A percentile compares a stretch with the other conserved stretches of the same genome.
Conservation (phyloP, 1,140 invertebrate species). For the Ceratina calcarata region DNA sequence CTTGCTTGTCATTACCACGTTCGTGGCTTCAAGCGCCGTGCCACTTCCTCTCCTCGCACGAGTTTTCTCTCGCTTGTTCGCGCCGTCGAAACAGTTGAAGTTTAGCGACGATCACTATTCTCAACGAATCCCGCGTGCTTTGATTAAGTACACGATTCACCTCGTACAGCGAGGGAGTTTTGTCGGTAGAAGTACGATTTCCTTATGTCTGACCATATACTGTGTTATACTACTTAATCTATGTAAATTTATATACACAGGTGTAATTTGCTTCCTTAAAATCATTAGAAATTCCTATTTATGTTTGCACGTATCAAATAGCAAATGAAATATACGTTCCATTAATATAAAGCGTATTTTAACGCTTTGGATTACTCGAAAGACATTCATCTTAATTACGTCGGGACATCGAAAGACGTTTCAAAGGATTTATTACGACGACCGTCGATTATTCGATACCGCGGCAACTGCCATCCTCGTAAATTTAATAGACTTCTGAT, state of each 20-base stretch:
- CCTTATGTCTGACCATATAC: neutral
- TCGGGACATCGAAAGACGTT: constrained; percentile 7
- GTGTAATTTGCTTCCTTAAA: no score
- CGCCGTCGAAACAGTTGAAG: constrained; percentile 1
- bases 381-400: constrained; percentile 41
- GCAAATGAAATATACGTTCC: no score
- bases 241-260: no score
- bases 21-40: constrained; percentile 51
- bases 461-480: no score
- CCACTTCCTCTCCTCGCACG: constrained; percentile 17
- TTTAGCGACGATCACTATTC: constrained; percentile 15
- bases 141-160: neutral
- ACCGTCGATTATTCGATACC: constrained; percentile 21
- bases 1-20: constrained; percentile 68
- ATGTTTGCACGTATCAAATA: no score
- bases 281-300: no score
- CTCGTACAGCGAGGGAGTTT: neutral
- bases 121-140: neutral
- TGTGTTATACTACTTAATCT: neutral
- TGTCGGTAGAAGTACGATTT: no score
- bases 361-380: constrained; percentile 13
- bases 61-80: constrained; percentile 28
- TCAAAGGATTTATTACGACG: constrained; percentile 4
- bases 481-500: constrained; percentile 14
- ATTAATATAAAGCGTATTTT: no score